Conservation (phyloP, 2,797 vertebrate genomes). For the Notoglanidium macrostoma region DNA sequence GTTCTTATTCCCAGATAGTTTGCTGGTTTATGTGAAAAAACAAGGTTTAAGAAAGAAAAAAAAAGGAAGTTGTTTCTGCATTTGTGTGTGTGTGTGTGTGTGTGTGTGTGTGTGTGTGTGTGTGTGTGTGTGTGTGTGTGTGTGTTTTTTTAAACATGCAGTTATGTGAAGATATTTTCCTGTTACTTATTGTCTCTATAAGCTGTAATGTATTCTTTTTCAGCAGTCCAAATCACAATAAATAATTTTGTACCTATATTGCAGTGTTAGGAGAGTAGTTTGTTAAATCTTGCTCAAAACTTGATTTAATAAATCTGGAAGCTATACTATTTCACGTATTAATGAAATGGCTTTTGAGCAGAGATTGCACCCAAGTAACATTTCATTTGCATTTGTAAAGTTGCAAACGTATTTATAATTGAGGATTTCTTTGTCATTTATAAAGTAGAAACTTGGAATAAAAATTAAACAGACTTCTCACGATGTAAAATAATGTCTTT, state of each 20-base stretch:
- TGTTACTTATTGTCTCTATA: not conserved
- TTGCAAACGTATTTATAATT: not conserved
- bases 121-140: too few species aligned
- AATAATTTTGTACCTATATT: conserved; percentile 2
- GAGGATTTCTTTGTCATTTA: not conserved
- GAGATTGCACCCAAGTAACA: not conserved
- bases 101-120: too few species aligned
- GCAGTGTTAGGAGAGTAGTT: not conserved
- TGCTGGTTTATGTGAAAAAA: not conserved
- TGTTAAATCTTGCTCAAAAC: not conserved
- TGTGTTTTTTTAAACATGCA: not conserved
- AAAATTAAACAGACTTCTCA: not conserved
- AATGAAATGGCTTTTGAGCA: not conserved
- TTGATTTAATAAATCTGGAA: not conserved
- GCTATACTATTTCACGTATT: not conserved
- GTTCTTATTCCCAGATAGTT: not conserved
- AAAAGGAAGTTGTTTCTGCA: too few species aligned
- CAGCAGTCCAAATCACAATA: not conserved
- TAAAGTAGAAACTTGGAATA: not conserved
- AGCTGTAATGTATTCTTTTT: not conserved
- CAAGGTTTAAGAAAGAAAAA: not conserved
- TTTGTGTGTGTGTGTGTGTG: too few species aligned
- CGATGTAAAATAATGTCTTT: not conserved
- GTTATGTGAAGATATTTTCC: not conserved
- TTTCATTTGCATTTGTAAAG: not conserved